These are phyloP conservation scores for Tenualosa ilisha DNA, from an alignment of 2,797 vertebrate genomes.

Conservation along the genomic window DNA sequence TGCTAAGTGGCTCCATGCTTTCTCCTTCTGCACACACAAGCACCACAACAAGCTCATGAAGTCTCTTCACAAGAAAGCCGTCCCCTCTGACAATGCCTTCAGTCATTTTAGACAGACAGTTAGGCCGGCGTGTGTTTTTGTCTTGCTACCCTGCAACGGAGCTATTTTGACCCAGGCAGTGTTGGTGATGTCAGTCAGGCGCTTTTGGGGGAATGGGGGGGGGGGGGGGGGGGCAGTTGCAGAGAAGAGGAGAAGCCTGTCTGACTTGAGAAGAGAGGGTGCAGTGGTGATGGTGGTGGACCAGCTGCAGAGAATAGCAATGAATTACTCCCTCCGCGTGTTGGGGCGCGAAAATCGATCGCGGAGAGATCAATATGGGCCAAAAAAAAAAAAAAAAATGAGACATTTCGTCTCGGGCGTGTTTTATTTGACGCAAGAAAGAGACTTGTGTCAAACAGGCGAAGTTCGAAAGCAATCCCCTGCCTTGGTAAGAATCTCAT, in stretches of 20 bases:
- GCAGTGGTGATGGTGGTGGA: neutral
- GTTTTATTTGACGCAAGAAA: neutral
- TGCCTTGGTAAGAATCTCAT: neutral
- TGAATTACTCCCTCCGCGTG: neutral
- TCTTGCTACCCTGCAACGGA: neutral
- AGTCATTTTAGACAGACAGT: neutral
- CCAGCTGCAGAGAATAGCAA: constrained; percentile 5
- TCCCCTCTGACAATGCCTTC: neutral
- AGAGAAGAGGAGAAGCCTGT: neutral
- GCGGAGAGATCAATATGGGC: neutral
- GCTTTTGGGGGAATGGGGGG: neutral
- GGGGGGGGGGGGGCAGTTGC: neutral
- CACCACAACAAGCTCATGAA: neutral
- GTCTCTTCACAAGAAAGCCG: neutral
- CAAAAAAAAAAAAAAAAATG: neutral
- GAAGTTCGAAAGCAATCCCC: constrained; percentile 1
- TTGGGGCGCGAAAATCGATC: neutral
- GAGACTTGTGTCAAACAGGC: neutral
- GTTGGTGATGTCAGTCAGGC: neutral
- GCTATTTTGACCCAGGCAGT: neutral
- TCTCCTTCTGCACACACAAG: neutral
- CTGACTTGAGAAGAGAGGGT: neutral
- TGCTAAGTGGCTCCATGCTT: neutral
- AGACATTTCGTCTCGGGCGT: constrained; percentile 9
- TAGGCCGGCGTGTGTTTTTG: neutral